Percentiles rank a stretch among this genome's conserved stretches.
Conservation (phyloP, 2,888 invertebrate genomes). For the Ashinkailepas kermadecensis region DNA sequence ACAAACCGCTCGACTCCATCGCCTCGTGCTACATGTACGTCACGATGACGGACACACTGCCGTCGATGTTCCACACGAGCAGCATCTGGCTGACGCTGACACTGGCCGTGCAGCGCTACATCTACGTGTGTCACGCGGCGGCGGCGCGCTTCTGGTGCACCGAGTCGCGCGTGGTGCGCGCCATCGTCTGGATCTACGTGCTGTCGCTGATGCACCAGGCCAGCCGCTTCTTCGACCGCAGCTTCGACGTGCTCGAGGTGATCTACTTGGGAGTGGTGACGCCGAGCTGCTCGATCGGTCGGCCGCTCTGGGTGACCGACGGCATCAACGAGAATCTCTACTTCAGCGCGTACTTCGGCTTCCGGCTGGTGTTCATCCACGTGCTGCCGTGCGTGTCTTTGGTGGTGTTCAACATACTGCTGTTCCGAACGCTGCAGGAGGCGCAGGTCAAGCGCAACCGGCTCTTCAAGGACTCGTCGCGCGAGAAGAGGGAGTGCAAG, state of each 20-base stretch:
- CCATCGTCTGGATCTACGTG: slow-evolving; percentile 67
- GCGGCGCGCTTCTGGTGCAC: slow-evolving; percentile 68
- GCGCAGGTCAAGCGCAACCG: slow-evolving; percentile 71
- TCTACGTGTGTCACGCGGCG: slow-evolving; percentile 89
- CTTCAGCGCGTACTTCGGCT: slow-evolving; percentile 72
- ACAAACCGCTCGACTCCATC: slow-evolving; percentile 66
- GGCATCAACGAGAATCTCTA: slow-evolving; percentile 63
- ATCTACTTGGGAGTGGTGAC: slow-evolving; percentile 35
- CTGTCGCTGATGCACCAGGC: slow-evolving; percentile 74
- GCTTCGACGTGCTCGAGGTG: slow-evolving; percentile 29
- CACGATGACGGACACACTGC: slow-evolving; percentile 55
- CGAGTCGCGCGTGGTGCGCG: slow-evolving; percentile 62
- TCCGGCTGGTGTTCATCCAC: slow-evolving; percentile 88
- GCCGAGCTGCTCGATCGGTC: slow-evolving; percentile 36
- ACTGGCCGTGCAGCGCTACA: slow-evolving; percentile 83
- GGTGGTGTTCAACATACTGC: slow-evolving; percentile 75
- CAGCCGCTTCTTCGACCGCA: slow-evolving; percentile 50
- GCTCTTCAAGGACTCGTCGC: slow-evolving; percentile 55
- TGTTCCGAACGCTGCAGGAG: slow-evolving; percentile 75
- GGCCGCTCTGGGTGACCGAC: slow-evolving; percentile 60
- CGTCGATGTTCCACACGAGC: slow-evolving; percentile 85
- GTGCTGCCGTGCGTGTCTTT: slow-evolving; percentile 79
- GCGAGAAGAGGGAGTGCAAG: slow-evolving; percentile 59
- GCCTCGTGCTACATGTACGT: slow-evolving; percentile 69
- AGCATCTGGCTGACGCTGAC: slow-evolving; percentile 89